phyloP scores from a whole-genome alignment of 2,113 vertebrate genomes.

The Falco punctatus region DNA sequence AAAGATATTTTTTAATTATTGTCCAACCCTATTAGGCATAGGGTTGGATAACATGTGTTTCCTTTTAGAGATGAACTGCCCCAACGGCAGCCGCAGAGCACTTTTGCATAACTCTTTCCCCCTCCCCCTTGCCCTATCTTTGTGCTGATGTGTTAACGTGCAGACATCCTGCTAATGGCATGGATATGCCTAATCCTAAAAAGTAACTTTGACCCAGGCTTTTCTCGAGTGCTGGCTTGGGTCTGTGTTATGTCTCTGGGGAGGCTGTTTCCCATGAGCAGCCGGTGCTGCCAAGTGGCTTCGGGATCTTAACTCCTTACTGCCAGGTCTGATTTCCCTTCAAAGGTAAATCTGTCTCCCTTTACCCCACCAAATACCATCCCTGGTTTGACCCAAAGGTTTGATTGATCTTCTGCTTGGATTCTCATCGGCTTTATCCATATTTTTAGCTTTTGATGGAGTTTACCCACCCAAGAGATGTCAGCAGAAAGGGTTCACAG shows the following conservation, averaged over 20 bases:
- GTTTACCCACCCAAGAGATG: neutral
- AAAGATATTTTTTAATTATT: constrained; percentile 75
- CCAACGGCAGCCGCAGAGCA: constrained; percentile 6
- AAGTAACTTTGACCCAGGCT: constrained; percentile 19
- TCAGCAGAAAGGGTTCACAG: neutral
- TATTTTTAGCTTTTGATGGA: neutral
- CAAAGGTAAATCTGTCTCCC: neutral
- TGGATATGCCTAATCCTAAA: constrained; percentile 29
- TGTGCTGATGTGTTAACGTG: constrained; percentile 69
- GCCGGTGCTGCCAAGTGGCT: neutral
- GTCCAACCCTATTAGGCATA: constrained; percentile 58
- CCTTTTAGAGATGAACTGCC: constrained; percentile 67
- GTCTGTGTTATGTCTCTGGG: neutral
- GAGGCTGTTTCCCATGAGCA: neutral
- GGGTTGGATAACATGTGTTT: constrained; percentile 68
- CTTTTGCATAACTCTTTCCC: constrained; percentile 56
- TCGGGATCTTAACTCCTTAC: constrained; percentile 8
- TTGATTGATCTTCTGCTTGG: neutral
- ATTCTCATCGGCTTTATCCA: neutral
- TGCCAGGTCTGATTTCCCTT: neutral
- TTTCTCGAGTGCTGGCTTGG: neutral
- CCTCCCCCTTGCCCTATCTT: constrained; percentile 7
- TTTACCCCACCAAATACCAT: neutral
- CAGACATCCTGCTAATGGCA: constrained; percentile 58
- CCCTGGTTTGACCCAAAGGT: neutral